A percentile compares a stretch with the other conserved stretches of the same genome.
These are phyloP conservation scores for Pseudolycoriella hygida DNA, from an alignment of 2,888 invertebrate genomes.

Conservation along the genomic window DNA sequence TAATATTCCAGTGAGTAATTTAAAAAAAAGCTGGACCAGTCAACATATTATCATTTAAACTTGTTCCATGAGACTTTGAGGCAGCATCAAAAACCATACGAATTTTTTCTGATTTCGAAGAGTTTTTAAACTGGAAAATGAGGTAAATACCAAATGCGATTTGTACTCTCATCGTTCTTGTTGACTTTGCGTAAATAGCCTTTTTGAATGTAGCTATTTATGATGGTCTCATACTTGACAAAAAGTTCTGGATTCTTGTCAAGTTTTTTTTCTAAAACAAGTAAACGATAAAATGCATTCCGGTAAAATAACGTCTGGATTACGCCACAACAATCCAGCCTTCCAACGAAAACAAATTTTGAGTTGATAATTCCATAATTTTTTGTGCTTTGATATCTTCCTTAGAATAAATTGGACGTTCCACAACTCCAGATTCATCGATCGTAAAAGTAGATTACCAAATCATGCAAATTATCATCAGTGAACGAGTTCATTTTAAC, in stretches of 20 bases:
- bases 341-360: neutral
- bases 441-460: neutral
- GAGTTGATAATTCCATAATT: neutral
- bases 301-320: neutral
- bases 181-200: constrained; percentile 1
- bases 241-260: constrained; percentile 9
- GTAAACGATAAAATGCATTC: neutral
- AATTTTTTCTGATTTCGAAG: constrained; percentile 14
- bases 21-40: constrained; percentile 12
- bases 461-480: neutral
- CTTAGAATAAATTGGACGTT: neutral
- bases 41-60: constrained; percentile 12
- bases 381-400: neutral
- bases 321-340: neutral
- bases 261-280: constrained; percentile 7
- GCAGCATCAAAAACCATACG: constrained; percentile 16
- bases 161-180: constrained; percentile 6
- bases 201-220: constrained; percentile 8
- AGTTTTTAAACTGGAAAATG: constrained; percentile 13
- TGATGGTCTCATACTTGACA: constrained; percentile 7
- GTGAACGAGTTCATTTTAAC: neutral
- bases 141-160: constrained; percentile 13
- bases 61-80: constrained; percentile 11
- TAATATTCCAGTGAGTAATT: constrained; percentile 11
- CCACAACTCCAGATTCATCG: neutral